These are phyloP conservation scores for Rhabdophis nuchalis DNA, from an alignment of 2,797 vertebrate species.

Conservation along the genomic window DNA sequence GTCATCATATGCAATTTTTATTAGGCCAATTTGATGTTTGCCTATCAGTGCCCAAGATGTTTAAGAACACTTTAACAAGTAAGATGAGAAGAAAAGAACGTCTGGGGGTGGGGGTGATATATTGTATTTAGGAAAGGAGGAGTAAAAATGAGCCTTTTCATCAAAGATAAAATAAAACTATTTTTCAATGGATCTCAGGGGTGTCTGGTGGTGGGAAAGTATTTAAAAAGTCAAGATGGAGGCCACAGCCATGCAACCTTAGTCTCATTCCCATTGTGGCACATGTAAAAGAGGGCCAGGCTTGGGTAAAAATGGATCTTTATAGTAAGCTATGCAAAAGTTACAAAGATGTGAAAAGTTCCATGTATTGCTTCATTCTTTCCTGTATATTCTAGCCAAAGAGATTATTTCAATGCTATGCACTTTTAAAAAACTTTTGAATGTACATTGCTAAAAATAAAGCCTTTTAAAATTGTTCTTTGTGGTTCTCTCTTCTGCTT, in stretches of 20 bases:
- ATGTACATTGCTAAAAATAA: constrained; percentile 27
- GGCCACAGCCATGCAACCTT: background rate
- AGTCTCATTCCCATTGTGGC: background rate
- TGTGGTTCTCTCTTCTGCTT: background rate
- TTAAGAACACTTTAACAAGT: background rate
- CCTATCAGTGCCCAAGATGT: background rate
- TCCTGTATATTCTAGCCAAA: constrained; percentile 41
- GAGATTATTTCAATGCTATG: constrained; percentile 36
- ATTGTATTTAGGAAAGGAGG: constrained; percentile 36
- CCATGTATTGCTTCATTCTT: background rate
- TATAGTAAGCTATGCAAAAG: background rate
- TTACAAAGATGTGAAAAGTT: constrained; percentile 12
- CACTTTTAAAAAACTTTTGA: constrained; percentile 46
- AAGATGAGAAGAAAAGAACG: background rate
- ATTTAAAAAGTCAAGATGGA: background rate
- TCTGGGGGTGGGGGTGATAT: background rate
- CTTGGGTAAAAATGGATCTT: background rate
- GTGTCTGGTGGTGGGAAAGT: background rate
- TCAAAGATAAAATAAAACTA: background rate
- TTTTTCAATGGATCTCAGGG: background rate
- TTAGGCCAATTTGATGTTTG: background rate
- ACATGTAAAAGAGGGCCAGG: background rate
- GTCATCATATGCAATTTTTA: background rate
- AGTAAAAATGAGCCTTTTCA: background rate
- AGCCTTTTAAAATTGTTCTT: background rate